phyloP scores from a whole-genome alignment of 2,113 vertebrate genomes.

The Zosterops borbonicus region DNA sequence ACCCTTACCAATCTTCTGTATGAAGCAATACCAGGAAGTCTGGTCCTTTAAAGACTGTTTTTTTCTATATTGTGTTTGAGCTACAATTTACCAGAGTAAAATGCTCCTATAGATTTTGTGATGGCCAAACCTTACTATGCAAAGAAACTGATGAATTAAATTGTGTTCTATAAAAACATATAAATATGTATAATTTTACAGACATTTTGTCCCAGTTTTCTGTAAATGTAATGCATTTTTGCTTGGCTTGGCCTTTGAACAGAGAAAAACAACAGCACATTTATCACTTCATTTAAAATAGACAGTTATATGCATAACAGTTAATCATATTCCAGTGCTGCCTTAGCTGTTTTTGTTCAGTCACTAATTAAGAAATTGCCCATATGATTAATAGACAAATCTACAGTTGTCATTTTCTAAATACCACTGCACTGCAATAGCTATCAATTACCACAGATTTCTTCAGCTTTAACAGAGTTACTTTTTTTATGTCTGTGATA shows the following conservation, averaged over 20 bases:
- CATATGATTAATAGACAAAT: not conserved
- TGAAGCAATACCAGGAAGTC: rapidly evolving
- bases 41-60: rapidly evolving
- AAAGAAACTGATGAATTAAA: not conserved
- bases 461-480: not conserved
- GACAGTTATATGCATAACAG: not conserved
- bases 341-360: not conserved
- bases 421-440: not conserved
- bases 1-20: not conserved
- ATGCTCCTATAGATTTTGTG: not conserved
- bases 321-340: not conserved
- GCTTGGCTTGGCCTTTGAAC: not conserved
- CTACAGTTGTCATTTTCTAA: not conserved
- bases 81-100: not conserved
- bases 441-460: not conserved
- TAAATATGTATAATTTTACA: not conserved
- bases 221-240: not conserved
- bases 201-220: not conserved
- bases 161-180: not conserved
- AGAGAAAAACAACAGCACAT: not conserved
- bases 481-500: not conserved
- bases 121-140: not conserved
- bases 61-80: not conserved
- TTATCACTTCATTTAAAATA: not conserved
- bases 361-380: not conserved